These are phyloP conservation scores for Notarius lentiginosus DNA, from an alignment of 2,113 vertebrate species.

Conservation along the genomic window DNA sequence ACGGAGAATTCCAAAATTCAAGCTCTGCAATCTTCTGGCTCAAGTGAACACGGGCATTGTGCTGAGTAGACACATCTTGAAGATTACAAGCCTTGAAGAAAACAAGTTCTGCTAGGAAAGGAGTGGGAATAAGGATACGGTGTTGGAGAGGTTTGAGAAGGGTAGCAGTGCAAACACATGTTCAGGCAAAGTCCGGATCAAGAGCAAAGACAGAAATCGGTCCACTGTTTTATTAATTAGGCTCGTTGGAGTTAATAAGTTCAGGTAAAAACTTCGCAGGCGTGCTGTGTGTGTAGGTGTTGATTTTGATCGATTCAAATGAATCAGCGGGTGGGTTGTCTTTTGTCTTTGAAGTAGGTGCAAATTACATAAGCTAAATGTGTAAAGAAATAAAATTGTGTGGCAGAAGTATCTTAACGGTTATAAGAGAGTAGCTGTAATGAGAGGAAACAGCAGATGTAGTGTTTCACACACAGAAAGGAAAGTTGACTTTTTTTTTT, in stretches of 20 bases:
- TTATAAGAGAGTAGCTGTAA: conserved; percentile 8
- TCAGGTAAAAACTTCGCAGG: neutral
- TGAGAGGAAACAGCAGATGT: conserved; percentile 36
- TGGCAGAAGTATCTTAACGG: neutral
- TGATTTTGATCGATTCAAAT: neutral
- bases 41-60: neutral
- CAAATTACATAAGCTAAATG: neutral
- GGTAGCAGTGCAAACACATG: neutral
- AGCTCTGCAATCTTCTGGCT: neutral
- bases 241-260: neutral
- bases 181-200: neutral
- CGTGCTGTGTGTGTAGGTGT: neutral
- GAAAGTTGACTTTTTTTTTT: neutral
- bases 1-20: neutral
- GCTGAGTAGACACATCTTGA: conserved; percentile 3
- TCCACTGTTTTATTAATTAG: neutral
- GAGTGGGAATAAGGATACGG: neutral
- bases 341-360: neutral
- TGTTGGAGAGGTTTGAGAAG: neutral
- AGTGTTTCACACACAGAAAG: conserved; percentile 22
- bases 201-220: neutral
- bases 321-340: no score
- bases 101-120: neutral
- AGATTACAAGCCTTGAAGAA: neutral
- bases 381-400: neutral